phyloP scores from a whole-genome alignment of 2,797 vertebrate genomes.

The Cyclura pinguis region DNA sequence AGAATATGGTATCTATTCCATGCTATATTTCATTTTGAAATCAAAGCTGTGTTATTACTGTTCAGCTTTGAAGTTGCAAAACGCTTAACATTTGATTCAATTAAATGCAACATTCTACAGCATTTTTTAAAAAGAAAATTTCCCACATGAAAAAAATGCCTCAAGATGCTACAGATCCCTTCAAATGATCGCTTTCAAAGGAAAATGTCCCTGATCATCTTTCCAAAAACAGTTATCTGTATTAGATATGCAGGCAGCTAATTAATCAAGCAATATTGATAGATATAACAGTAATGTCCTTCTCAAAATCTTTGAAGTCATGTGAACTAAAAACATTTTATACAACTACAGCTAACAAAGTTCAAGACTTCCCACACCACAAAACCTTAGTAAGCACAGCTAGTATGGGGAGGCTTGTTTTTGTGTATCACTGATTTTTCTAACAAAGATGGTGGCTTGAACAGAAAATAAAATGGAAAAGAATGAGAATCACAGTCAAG shows the following conservation, averaged over 20 bases:
- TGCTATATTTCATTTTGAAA: slow-evolving; percentile 14
- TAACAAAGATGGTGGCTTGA: neutral
- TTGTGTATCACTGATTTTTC: neutral
- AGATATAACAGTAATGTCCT: slow-evolving; percentile 44
- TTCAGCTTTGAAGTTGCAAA: slow-evolving; percentile 54
- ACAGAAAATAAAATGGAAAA: neutral
- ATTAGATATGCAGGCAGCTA: slow-evolving; percentile 63
- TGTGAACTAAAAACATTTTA: neutral
- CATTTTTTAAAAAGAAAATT: neutral
- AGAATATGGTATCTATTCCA: neutral
- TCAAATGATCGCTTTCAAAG: slow-evolving; percentile 78
- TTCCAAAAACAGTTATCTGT: slow-evolving; percentile 76
- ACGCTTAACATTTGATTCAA: slow-evolving; percentile 62
- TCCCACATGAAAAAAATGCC: slow-evolving; percentile 66
- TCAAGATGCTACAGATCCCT: slow-evolving; percentile 77
- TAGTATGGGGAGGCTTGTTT: neutral
- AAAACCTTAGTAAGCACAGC: neutral
- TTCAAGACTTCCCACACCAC: neutral
- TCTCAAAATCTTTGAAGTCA: neutral
- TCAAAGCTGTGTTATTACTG: neutral
- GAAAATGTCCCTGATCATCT: slow-evolving; percentile 67
- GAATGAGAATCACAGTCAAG: neutral
- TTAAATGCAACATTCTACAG: slow-evolving; percentile 59
- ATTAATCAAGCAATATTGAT: slow-evolving; percentile 15
- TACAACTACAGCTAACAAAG: neutral